Base-by-base conservation (phyloP, 1,140 invertebrate genomes). In the Zaprionus ghesquierei region DNA sequence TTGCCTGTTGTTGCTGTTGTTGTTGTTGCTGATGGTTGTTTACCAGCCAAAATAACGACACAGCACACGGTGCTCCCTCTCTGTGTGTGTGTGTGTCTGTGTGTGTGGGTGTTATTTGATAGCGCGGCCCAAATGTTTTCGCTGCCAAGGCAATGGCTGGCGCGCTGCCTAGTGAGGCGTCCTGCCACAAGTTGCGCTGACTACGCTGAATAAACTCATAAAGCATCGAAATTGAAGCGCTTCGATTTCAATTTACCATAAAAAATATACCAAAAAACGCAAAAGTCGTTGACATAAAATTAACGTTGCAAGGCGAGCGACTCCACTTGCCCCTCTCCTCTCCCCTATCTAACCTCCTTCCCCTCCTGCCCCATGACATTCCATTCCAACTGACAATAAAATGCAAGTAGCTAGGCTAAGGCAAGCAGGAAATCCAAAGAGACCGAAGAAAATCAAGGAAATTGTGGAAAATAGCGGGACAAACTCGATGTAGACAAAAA, bases 181-280 rank as follows among this genome's bases (percentile, higher is more conserved):
- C 73, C 84, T 84, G 84, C 84, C 85, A 89, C 84, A 89, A 89
- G 84, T 89, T 89, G 85, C 85, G 81, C 66, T 71, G 81, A 69
- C 77, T 84, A 84, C 84, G 79, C 73, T 44, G 76, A 69, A 87
- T 89, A 89, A 84, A 89, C 84, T 89, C 84, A 89, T 89, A 89
- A 89, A 89, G 82, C 85, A 89, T 84, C 81, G 80, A 89, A 80
- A 89, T 84, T 89, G 85, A 89, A 89, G 77, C 85, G 84, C 85
- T 89, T 89, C 80, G 80, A 89, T 89, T 89, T 89, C 85, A 85
- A 89, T 89, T 89, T 89, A 89, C 85, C 84, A 89, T 87, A 87
- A 87, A 89, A 41, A 87, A 75, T 87, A 79, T 74, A 64, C 79
- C 69, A 41, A 41, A 41, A 41, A 77, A 87, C 53, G 64, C 77